Base-by-base conservation (phyloP, 1,140 invertebrate genomes). In the Neuroterus valhalla region DNA sequence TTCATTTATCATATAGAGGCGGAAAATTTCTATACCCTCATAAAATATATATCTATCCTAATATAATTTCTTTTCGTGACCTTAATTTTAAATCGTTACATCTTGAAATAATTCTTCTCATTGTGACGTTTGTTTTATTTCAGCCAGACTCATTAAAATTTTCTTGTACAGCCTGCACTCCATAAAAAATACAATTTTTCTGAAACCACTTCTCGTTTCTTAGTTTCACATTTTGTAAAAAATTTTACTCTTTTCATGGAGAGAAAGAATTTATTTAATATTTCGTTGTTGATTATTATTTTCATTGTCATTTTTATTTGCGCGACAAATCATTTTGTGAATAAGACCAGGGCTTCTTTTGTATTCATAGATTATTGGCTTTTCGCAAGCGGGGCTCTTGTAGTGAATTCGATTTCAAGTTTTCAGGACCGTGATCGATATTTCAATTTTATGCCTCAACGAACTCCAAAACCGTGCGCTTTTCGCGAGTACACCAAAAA, bases 401-500 rank as follows among this genome's bases (percentile, higher is more conserved):
- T 8, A 38, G 31, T 38, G 43, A 68, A 45, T 68, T 23, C 66
- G 66, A 68, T 43, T 44, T 44, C 15, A 68, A 68, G 21, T 68
- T 26, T 68, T 68, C 55, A 62, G 31, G 15, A n/a, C 23, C 15
- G 26, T 52, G 69, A 75, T 79, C 75, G 78, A 81, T 79, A 81
- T 79, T 77, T 77, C 81, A 81, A 82, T 82, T 79, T 79, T 81
- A 72, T 76, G 73, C 69, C 45, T 76, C 73, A 75, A 76, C 79
- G 79, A 78, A 44, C 70, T 62, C 66, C 62, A 62, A 80, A 78
- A 75, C 42, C 75, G 43, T 62, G 55, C 55, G 55, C 50, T 62
- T 62, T 62, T 62, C 55, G 55, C 26, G 23, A 62, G 55, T 62
- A 14, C 55, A 38, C 14, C 55, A 23, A 62, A 62, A 62, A 62